Conservation (phyloP, 2,888 invertebrate species). For the Latrodectus elegans region DNA sequence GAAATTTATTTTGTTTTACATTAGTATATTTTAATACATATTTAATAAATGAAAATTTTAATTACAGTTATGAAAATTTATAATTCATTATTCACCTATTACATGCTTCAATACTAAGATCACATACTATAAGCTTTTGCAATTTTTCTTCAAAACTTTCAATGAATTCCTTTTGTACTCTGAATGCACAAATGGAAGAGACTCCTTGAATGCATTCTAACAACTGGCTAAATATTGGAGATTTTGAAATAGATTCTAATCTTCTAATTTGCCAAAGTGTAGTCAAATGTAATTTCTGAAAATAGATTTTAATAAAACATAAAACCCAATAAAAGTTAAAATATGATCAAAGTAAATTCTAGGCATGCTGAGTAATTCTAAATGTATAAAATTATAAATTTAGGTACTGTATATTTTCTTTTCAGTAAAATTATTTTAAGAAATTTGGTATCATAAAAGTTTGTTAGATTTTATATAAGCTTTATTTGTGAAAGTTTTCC, state of each 20-base stretch:
- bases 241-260: slow-evolving; percentile 76
- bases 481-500: too few species aligned
- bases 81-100: slow-evolving; percentile 49
- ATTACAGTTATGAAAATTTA: neutral
- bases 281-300: slow-evolving; percentile 77
- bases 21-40: neutral
- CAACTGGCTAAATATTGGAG: slow-evolving; percentile 77
- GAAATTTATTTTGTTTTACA: neutral
- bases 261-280: slow-evolving; percentile 77
- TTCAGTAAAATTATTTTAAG: too few species aligned
- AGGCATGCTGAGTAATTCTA: too few species aligned
- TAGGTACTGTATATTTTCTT: too few species aligned
- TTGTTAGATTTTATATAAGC: too few species aligned
- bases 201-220: slow-evolving; percentile 77
- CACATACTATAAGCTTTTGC: slow-evolving; percentile 71
- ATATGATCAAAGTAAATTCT: neutral
- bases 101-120: slow-evolving; percentile 18
- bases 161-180: slow-evolving; percentile 55
- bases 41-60: neutral
- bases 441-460: too few species aligned
- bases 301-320: slow-evolving; percentile 31
- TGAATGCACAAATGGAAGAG: slow-evolving; percentile 72
- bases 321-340: neutral
- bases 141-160: slow-evolving; percentile 62
- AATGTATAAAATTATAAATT: too few species aligned